These are phyloP conservation scores for Drosophila testacea DNA, from an alignment of 2,888 invertebrate species.

Conservation along the genomic window DNA sequence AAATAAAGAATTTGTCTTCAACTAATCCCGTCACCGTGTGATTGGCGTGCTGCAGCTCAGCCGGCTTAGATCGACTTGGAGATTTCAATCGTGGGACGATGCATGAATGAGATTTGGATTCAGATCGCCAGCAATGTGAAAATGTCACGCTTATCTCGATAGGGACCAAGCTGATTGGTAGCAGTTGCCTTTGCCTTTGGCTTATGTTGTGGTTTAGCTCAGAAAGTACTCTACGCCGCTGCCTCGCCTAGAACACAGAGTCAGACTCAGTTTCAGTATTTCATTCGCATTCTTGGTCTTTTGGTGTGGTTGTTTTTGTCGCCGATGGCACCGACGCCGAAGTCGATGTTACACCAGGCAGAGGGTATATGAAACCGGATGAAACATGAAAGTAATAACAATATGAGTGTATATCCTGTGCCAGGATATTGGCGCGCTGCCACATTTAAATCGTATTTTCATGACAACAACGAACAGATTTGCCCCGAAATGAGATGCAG, in stretches of 20 bases:
- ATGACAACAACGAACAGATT: constrained; percentile 49
- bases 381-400: constrained; percentile 74
- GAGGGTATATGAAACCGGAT: constrained; percentile 67
- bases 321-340: constrained; percentile 9
- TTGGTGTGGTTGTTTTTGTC: constrained; percentile 45
- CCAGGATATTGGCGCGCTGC: constrained; percentile 74
- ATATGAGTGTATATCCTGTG: constrained; percentile 72
- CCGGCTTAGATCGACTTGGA: constrained; percentile 29
- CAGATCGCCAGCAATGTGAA: constrained; percentile 81
- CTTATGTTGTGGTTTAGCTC: constrained; percentile 70
- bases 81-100: constrained; percentile 64
- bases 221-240: constrained; percentile 60
- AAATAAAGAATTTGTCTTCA: constrained; percentile 59
- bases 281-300: constrained; percentile 17
- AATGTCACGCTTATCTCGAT: constrained; percentile 84
- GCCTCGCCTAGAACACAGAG: constrained; percentile 50
- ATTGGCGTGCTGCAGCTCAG: constrained; percentile 76
- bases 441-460: constrained; percentile 57
- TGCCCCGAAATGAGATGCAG: constrained; percentile 74
- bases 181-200: constrained; percentile 42
- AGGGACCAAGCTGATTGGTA: constrained; percentile 14
- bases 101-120: constrained; percentile 54
- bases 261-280: constrained; percentile 30
- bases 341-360: constrained; percentile 31
- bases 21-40: constrained; percentile 82